phyloP scores from a whole-genome alignment of 2,797 vertebrate genomes.

The Pseudotriccus pelzelni region DNA sequence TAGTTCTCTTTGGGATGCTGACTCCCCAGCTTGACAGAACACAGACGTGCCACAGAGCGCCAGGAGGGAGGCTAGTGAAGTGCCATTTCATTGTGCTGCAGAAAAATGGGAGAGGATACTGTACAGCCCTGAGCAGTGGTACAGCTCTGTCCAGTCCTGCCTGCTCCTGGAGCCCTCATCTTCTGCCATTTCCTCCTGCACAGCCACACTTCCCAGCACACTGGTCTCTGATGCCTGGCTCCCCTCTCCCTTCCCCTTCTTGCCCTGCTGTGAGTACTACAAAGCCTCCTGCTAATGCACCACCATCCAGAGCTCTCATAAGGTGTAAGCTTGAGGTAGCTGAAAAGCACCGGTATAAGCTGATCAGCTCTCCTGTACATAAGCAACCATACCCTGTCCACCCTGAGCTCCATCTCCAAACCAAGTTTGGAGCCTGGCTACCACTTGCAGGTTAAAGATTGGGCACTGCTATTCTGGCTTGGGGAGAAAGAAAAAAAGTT shows the following conservation, averaged over 20 bases:
- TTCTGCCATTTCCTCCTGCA: not conserved
- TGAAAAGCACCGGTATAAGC: not conserved
- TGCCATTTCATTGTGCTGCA: not conserved
- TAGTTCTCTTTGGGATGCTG: not conserved
- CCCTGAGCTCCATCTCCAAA: not conserved
- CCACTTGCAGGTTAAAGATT: not conserved
- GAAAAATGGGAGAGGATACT: not conserved
- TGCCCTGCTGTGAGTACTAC: accelerated
- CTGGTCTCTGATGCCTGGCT: not conserved
- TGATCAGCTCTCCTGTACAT: not conserved
- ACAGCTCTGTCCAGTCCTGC: not conserved
- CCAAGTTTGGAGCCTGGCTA: not conserved
- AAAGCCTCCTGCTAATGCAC: not conserved
- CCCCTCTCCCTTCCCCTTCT: not conserved
- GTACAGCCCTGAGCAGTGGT: not conserved
- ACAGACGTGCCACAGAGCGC: not conserved
- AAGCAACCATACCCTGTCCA: not conserved
- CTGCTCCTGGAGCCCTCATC: not conserved
- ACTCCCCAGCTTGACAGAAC: not conserved
- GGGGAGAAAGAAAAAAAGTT: not conserved
- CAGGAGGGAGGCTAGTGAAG: not conserved
- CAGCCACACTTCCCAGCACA: not conserved
- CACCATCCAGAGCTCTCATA: not conserved
- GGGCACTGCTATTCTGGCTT: not conserved
- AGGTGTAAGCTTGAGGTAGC: not conserved